phyloP scores from a whole-genome alignment of 2,888 invertebrate genomes.

The Apodemia duryi region DNA sequence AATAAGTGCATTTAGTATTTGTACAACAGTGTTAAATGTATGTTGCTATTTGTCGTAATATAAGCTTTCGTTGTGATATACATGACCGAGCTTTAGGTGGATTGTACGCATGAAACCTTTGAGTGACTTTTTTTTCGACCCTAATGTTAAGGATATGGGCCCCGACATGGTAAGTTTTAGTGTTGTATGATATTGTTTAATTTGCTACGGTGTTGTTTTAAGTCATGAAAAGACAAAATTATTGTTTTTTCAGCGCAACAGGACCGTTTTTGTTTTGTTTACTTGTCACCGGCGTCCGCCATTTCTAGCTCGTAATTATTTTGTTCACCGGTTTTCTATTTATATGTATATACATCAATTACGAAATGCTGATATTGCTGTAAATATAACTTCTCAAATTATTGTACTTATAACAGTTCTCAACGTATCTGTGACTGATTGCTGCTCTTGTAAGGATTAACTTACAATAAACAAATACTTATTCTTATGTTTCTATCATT shows the following conservation, averaged over 20 bases:
- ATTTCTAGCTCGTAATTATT: conserved; percentile 67
- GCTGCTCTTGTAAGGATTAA: neutral
- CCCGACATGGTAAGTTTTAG: conserved; percentile 86
- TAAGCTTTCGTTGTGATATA: conserved; percentile 60
- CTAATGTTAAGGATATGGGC: conserved; percentile 89
- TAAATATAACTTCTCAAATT: neutral
- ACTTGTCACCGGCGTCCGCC: conserved; percentile 81
- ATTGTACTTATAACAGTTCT: neutral
- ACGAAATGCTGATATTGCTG: neutral
- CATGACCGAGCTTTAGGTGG: conserved; percentile 67
- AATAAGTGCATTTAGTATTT: conserved; percentile 41
- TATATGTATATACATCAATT: conserved; percentile 12
- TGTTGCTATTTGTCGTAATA: conserved; percentile 46
- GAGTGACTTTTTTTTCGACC: conserved; percentile 83
- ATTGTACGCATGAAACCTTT: conserved; percentile 83
- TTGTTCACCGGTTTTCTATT: conserved; percentile 65
- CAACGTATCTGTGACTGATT: neutral
- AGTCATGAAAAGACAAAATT: conserved; percentile 61
- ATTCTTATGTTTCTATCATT: neutral
- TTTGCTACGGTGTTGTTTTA: conserved; percentile 49
- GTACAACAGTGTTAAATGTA: conserved; percentile 46
- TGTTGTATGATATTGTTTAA: conserved; percentile 40
- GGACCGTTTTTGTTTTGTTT: conserved; percentile 81
- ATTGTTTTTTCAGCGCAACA: conserved; percentile 71
- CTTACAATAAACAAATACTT: neutral